Evolutionary conservation across 2,797 vertebrate species (phyloP).

Genomic region (Epinephelus coioides): DNA sequence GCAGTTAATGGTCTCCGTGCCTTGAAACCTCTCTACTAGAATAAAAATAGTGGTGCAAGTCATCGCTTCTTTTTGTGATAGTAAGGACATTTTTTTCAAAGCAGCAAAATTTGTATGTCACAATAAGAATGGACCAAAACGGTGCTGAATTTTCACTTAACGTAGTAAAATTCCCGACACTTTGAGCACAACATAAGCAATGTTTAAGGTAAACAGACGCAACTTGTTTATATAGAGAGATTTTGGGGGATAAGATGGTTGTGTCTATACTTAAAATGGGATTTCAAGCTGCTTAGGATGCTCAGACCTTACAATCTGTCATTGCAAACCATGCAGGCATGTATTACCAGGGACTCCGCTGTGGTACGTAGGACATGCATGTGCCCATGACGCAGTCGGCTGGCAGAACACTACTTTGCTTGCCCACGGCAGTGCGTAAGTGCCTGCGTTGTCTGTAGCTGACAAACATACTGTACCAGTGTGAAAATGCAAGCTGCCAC

Average conservation of each 20-base stretch:
- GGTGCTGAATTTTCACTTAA: neutral
- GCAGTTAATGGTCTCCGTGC: conserved; percentile 44
- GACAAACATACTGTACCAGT: conserved; percentile 81
- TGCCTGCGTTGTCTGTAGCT: conserved; percentile 77
- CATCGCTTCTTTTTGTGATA: conserved; percentile 24
- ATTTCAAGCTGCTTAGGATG: conserved; percentile 24
- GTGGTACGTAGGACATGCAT: conserved; percentile 74
- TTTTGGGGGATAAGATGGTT: neutral
- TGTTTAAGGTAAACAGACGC: conserved; percentile 16
- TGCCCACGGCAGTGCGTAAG: conserved; percentile 83
- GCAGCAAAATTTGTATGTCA: neutral
- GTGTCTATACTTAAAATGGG: conserved; percentile 6
- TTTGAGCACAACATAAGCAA: neutral
- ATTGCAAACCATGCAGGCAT: conserved; percentile 50
- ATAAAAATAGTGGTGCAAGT: conserved; percentile 18
- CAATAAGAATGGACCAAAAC: neutral
- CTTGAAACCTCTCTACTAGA: conserved; percentile 34
- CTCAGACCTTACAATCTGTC: conserved; percentile 67
- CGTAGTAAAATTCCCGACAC: conserved; percentile 1
- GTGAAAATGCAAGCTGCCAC: conserved; percentile 77
- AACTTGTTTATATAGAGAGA: neutral
- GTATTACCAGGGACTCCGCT: conserved; percentile 71
- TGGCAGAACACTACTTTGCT: conserved; percentile 75
- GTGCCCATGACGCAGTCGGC: conserved; percentile 79
- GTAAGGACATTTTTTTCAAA: conserved; percentile 9